Conservation (phyloP, 37 sponge, comb jelly and placozoan genomes). For the Chondrosia reniformis region DNA sequence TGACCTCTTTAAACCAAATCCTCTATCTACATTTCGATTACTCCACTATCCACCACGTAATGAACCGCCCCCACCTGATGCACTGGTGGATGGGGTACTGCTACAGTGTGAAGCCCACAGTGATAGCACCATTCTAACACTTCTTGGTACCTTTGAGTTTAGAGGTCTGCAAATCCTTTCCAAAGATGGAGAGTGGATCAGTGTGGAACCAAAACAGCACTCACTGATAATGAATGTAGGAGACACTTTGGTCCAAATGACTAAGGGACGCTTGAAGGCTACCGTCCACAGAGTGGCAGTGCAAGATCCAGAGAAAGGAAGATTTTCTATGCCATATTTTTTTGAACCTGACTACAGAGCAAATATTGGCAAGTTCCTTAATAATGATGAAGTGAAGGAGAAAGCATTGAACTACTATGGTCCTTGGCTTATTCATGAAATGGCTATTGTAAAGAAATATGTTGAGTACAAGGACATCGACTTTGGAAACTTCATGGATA, state of each 20-base stretch:
- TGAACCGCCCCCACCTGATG: not conserved
- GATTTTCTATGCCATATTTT: slow-evolving; percentile 57
- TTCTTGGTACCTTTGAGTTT: slow-evolving; percentile 41
- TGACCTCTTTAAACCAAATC: slow-evolving; percentile 22
- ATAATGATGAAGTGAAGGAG: too few relatives aligned
- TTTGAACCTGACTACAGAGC: too few relatives aligned
- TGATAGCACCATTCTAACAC: slow-evolving; percentile 43
- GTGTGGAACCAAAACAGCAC: slow-evolving; percentile 30
- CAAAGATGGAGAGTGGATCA: slow-evolving; percentile 28
- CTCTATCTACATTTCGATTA: slow-evolving; percentile 32
- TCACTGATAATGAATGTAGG: slow-evolving; percentile 53
- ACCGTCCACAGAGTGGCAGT: slow-evolving; percentile 61
- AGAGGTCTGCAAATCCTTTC: slow-evolving; percentile 33
- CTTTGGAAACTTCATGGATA: too few relatives aligned
- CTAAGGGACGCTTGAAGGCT: slow-evolving; percentile 49
- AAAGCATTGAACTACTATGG: too few relatives aligned
- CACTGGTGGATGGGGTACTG: too few relatives aligned
- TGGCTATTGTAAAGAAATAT: too few relatives aligned
- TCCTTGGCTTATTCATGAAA: too few relatives aligned
- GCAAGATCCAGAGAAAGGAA: slow-evolving; percentile 29
- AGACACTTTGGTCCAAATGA: slow-evolving; percentile 17
- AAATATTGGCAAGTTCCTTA: too few relatives aligned
- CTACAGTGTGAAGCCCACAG: slow-evolving; percentile 41
- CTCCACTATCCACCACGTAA: slow-evolving; percentile 44
- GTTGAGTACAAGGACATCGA: too few relatives aligned